Conservation (phyloP, 2,888 invertebrate genomes). For the Tineola bisselliella region DNA sequence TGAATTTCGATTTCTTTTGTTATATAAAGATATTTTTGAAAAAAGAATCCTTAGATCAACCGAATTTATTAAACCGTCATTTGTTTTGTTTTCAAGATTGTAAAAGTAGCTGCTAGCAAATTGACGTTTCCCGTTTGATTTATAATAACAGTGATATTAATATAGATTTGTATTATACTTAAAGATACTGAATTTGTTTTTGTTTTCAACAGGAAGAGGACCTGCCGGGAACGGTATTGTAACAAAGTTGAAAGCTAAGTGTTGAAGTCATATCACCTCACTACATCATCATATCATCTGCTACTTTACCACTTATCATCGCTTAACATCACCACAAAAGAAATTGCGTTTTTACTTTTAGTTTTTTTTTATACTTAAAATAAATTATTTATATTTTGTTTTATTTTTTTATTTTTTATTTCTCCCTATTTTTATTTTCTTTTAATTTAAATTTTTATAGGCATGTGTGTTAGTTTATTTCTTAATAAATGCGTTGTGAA, state of each 20-base stretch:
- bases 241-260: conserved; percentile 56
- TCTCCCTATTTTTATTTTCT: not conserved
- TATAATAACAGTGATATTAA: no score
- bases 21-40: no score
- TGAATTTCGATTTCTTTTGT: no score
- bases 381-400: not conserved
- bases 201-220: conserved; percentile 51
- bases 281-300: conserved; percentile 39
- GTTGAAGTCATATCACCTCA: conserved; percentile 53
- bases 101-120: no score
- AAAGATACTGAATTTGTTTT: conserved; percentile 12
- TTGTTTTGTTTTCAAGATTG: no score
- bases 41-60: no score
- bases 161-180: not conserved
- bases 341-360: not conserved
- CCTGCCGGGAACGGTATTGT: conserved; percentile 59
- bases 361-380: not conserved
- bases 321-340: conserved; percentile 26
- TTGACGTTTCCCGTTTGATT: no score
- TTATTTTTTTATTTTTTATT: not conserved
- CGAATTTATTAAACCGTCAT: no score
- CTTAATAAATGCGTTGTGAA: not conserved
- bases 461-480: not conserved
- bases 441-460: no score
- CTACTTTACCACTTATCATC: conserved; percentile 57